phyloP scores from a whole-genome alignment of 2,888 invertebrate species.

The Limulus polyphemus region DNA sequence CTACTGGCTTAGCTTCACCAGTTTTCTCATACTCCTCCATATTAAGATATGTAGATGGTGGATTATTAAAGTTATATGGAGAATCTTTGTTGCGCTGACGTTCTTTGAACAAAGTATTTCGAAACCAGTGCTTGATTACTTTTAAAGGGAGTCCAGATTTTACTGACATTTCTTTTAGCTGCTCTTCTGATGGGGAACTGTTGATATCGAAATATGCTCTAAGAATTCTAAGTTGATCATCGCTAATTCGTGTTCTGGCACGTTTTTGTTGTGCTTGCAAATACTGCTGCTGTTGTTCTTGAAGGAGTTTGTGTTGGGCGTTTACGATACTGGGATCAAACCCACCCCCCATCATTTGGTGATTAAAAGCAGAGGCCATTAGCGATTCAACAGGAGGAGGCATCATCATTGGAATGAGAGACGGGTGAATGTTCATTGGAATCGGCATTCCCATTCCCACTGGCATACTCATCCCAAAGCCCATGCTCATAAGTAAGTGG shows the following conservation, averaged over 20 bases:
- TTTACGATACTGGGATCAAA: conserved; percentile 20
- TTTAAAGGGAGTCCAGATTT: conserved; percentile 95
- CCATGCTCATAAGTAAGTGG: conserved; percentile 80
- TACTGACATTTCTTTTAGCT: conserved; percentile 94
- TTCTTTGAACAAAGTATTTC: conserved; percentile 97
- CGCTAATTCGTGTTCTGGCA: conserved; percentile 94
- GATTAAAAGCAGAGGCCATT: conserved; percentile 32
- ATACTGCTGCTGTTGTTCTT: conserved; percentile 29
- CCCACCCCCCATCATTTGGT: conserved; percentile 20
- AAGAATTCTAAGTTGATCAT: conserved; percentile 93
- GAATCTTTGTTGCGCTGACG: conserved; percentile 98
- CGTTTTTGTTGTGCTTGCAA: conserved; percentile 64
- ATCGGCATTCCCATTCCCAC: conserved; percentile 54
- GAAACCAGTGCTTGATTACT: conserved; percentile 99
- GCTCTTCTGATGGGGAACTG: conserved; percentile 97
- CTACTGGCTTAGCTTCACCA: conserved; percentile 62
- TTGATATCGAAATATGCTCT: conserved; percentile 99
- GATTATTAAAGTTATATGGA: conserved; percentile 98
- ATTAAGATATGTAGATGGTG: conserved; percentile 82
- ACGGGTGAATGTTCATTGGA: conserved; percentile 90
- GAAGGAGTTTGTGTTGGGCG: conserved; percentile 30
- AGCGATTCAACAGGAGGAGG: conserved; percentile 59
- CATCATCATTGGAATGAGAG: conserved; percentile 75
- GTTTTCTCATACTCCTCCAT: conserved; percentile 98
- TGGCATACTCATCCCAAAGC: conserved; percentile 56